Conservation (phyloP, 2,888 invertebrate species). For the Pyrocoelia pectoralis region DNA sequence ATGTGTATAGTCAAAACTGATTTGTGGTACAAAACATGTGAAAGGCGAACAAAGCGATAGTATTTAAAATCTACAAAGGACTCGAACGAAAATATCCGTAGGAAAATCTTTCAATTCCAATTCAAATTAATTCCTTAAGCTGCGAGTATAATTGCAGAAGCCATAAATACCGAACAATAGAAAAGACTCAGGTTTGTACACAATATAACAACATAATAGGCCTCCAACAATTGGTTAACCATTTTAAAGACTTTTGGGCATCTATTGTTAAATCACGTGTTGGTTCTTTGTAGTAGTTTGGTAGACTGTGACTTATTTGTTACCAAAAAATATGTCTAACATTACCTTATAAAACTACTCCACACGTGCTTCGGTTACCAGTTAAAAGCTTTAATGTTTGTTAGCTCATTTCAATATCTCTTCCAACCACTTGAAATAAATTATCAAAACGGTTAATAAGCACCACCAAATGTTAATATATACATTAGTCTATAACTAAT, state of each 20-base stretch:
- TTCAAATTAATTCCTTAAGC: conserved; percentile 38
- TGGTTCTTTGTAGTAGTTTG: conserved; percentile 32
- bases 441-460: conserved; percentile 13
- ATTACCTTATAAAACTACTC: conserved; percentile 22
- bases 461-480: conserved; percentile 28
- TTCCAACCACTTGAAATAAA: conserved; percentile 4
- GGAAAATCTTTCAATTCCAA: conserved; percentile 33
- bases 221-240: conserved; percentile 42
- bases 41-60: conserved; percentile 13
- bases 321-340: not conserved
- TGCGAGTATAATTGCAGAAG: conserved; percentile 36
- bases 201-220: conserved; percentile 45
- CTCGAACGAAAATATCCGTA: conserved; percentile 29
- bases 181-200: conserved; percentile 44
- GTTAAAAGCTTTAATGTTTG: conserved; percentile 29
- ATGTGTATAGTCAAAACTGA: not conserved
- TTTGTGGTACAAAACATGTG: not conserved
- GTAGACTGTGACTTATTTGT: conserved; percentile 26
- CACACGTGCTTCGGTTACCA: conserved; percentile 35
- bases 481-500: conserved; percentile 33
- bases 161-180: conserved; percentile 43
- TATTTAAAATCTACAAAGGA: conserved; percentile 19
- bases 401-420: conserved; percentile 24
- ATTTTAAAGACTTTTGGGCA: conserved; percentile 42
- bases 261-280: conserved; percentile 42